Percentiles rank a stretch among this genome's conserved stretches.
Evolutionary conservation across 2,797 vertebrate genomes (phyloP).

Genomic region (Xenopus petersii): DNA sequence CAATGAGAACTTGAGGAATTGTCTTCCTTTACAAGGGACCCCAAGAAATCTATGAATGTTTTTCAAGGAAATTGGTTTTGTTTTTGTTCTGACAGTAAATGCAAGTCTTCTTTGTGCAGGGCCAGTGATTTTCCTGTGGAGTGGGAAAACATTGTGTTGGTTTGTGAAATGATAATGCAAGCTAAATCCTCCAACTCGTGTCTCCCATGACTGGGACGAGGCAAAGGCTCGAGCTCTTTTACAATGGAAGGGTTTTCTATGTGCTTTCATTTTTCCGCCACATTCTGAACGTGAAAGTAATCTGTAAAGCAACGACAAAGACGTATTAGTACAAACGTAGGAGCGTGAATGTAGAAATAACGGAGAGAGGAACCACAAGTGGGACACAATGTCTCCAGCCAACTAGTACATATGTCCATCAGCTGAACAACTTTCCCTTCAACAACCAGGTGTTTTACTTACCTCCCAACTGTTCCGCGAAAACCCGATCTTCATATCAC

Average conservation of each 20-base stretch:
- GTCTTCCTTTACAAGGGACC: too few species aligned
- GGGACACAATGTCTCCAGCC: too few species aligned
- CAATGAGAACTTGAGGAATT: background rate
- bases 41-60: background rate
- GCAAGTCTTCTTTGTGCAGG: background rate
- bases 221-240: constrained; percentile 58
- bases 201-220: constrained; percentile 64
- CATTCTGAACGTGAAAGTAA: constrained; percentile 67
- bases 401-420: too few species aligned
- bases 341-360: too few species aligned
- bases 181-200: constrained; percentile 58
- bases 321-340: background rate
- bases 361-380: too few species aligned
- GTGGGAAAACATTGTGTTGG: constrained; percentile 53
- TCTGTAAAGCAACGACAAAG: constrained; percentile 57
- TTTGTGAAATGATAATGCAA: constrained; percentile 44
- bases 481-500: too few species aligned
- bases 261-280: constrained; percentile 70
- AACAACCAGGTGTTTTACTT: too few species aligned
- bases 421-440: too few species aligned
- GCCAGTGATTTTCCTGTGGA: constrained; percentile 47
- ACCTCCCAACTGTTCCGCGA: too few species aligned
- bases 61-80: background rate
- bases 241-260: constrained; percentile 60
- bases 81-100: background rate